Evolutionary conservation across 1,140 invertebrate species (phyloP).

Genomic region (Leptinotarsa texana): DNA sequence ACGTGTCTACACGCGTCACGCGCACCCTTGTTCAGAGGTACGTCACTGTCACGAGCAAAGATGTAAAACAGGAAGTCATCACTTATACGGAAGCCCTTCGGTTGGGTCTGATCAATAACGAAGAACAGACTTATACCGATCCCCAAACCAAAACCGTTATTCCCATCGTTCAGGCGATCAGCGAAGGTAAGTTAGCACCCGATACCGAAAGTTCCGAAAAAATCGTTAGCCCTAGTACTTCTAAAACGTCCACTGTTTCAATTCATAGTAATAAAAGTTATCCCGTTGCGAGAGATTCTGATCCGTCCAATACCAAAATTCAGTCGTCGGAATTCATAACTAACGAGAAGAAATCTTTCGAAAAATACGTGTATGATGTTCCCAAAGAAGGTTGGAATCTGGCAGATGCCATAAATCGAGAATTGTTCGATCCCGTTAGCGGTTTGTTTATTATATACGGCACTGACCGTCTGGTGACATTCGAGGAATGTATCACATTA

Average conservation of each 20-base stretch:
- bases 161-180: constrained; percentile 81
- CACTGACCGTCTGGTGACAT: constrained; percentile 80
- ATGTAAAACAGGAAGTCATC: constrained; percentile 66
- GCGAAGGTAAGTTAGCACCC: constrained; percentile 68
- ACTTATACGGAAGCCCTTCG: constrained; percentile 78
- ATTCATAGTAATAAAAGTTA: constrained; percentile 17
- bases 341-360: constrained; percentile 56
- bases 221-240: constrained; percentile 42
- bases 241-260: constrained; percentile 38
- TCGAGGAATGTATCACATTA: constrained; percentile 84
- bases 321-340: constrained; percentile 50
- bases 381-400: constrained; percentile 82
- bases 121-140: constrained; percentile 77
- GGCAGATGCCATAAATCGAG: constrained; percentile 74
- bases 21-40: constrained; percentile 80
- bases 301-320: constrained; percentile 48
- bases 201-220: constrained; percentile 61
- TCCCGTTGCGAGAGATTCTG: not conserved
- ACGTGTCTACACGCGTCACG: constrained; percentile 81
- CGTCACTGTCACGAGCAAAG: constrained; percentile 70
- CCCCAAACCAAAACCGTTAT: constrained; percentile 75
- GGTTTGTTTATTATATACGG: constrained; percentile 87
- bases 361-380: constrained; percentile 67
- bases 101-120: constrained; percentile 80
- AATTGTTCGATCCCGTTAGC: constrained; percentile 77